Base-by-base conservation (phyloP, 2,888 invertebrate species). In the Lycaena phlaeas region DNA sequence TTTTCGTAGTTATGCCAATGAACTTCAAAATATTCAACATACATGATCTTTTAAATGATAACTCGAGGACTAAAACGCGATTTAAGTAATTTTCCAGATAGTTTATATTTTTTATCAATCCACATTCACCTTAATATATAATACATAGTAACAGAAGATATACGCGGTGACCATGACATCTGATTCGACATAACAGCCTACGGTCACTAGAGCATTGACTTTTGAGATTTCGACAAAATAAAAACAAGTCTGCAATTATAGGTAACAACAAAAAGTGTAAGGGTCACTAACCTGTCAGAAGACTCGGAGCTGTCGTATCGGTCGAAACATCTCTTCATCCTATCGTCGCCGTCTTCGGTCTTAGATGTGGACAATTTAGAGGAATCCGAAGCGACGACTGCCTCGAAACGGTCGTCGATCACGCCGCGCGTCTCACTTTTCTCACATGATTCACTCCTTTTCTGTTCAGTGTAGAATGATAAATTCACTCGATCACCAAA, bases 251-350 rank as follows among this genome's bases (percentile, higher is more conserved):
- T 51, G 58, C 41, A 43, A 39, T 42, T 44, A 30, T 40, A 45
- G 31, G 34, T 27, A 42, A 41, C 26, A 41, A 30, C 30, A 27
- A 40, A 38, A 42, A 36, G n/a, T 42, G 43, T 40, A 31, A 39
- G 14, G 34, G 9, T 11, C 50, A 70, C 87, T 87, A 77, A 94
- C 95, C 95, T 95, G 92, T 95, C 95, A 84, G 94, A 95, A 66
- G 94, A 94, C 86, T 95, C 95, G 64, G 94, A 94, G 79, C 94
- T 95, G 88, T 95, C 95, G 87, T 93, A 95, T 86, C 94, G 90
- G 89, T 95, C 94, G 75, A 92, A 88, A 85, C 94, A 93, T 84
- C 95, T 88, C 85, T 93, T 94, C 85, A 91, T 92, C 75, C 91
- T 88, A 68, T 88, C 90, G 59, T 88, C 89, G 45, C 82, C 77